phyloP scores from a whole-genome alignment of 2,888 invertebrate species.

The Cheilosia variabilis region DNA sequence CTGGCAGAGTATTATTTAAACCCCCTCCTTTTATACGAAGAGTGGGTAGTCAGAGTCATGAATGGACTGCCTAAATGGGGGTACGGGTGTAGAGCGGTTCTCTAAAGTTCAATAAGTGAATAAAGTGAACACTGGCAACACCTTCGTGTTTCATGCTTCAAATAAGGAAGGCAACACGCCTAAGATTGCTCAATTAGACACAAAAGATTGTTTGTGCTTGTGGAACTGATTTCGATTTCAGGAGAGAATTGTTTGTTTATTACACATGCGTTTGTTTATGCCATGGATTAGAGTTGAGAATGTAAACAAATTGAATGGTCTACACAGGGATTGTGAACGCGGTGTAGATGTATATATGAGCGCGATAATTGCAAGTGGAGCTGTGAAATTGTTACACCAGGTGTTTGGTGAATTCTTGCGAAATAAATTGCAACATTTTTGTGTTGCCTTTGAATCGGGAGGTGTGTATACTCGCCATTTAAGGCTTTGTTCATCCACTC shows the following conservation, averaged over 20 bases:
- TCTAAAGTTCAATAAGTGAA: constrained; percentile 13
- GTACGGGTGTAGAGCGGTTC: not conserved
- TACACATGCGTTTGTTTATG: constrained; percentile 35
- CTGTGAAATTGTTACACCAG: no score
- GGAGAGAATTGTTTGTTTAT: constrained; percentile 26
- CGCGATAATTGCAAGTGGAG: not conserved
- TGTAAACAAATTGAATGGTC: constrained; percentile 37
- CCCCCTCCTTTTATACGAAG: not conserved
- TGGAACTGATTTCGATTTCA: not conserved
- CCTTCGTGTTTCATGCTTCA: constrained; percentile 9
- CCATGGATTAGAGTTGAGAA: constrained; percentile 27
- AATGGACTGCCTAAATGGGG: constrained; percentile 41
- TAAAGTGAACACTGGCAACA: constrained; percentile 5
- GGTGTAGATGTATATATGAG: not conserved
- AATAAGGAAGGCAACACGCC: constrained; percentile 10
- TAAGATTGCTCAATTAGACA: constrained; percentile 44
- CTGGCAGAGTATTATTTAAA: not conserved
- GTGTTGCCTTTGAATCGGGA: no score
- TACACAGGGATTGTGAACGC: constrained; percentile 6
- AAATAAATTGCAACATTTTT: no score
- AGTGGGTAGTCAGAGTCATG: constrained; percentile 11
- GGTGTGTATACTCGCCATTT: no score
- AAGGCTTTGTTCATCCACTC: no score
- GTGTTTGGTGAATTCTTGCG: no score
- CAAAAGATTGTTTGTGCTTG: constrained; percentile 1